Evolutionary conservation across 2,888 invertebrate species (phyloP), one percentile per base, ranked within the genome.

Genomic region (Campoletis raptor): DNA sequence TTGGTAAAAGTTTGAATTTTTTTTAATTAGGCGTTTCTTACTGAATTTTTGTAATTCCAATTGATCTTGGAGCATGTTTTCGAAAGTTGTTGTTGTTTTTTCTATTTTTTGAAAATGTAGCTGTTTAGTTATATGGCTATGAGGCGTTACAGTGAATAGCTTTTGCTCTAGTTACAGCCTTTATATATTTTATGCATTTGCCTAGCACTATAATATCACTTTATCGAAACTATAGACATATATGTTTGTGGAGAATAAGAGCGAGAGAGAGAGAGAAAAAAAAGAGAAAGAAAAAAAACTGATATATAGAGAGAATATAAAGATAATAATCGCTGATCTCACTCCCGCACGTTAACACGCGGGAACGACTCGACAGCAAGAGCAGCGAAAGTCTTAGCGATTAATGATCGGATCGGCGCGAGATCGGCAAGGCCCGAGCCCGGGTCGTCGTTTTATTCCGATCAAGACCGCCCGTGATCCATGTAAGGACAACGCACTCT

Each of bases 301-400:
- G 18, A 77, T 48, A 12, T 37, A 48, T 37, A 48, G 72, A 52
- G 30, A 73, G 67, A 74, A 70, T 70, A 57, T 57, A 61, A 70
- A 72, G 74, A 70, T 79, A 76, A 78, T 73, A 54, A 86, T 86
- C 73, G 81, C 78, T 61, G 73, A 81, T 83, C 81, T 77, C 81
- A 74, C 81, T 81, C 81, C 73, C 81, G 83, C 67, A 67, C 74
- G 66, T 73, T 72, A 61, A 80, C 69, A 72, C 77, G 77, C 66
- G 73, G 73, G 80, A 70, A 61, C 30, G 80, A 48, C 70, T 66
- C 52, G 54, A 21, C 18, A 54, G 66, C 79, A 74, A 45, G 57
- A 83, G 52, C 81, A 74, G 86, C 83, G 86, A 86, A 86, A 86
- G 86, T 86, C 61, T 24, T 40, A 21, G 81, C 86, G 72, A 86